Evolutionary conservation across 2,888 invertebrate species (phyloP).

Genomic region (Himalopsyche anomala): DNA sequence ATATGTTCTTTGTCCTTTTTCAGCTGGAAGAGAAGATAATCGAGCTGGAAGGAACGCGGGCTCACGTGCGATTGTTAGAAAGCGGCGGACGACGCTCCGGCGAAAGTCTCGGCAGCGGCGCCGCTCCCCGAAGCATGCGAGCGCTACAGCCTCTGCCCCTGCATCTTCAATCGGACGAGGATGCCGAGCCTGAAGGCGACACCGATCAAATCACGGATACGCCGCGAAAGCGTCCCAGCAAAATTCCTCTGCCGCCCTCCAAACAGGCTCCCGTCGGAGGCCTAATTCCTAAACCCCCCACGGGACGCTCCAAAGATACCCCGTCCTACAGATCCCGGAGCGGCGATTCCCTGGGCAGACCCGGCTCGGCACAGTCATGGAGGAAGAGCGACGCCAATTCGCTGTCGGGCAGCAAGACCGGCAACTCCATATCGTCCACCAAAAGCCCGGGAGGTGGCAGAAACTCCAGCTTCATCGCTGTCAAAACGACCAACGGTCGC

Average conservation of each 20-base stretch:
- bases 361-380: slow-evolving; percentile 77
- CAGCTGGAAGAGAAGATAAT: slow-evolving; percentile 90
- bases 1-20: slow-evolving; percentile 64
- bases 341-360: slow-evolving; percentile 74
- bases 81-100: slow-evolving; percentile 70
- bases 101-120: slow-evolving; percentile 69
- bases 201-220: slow-evolving; percentile 67
- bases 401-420: slow-evolving; percentile 69
- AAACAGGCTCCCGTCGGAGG: slow-evolving; percentile 73
- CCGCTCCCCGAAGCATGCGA: slow-evolving; percentile 72
- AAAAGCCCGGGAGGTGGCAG: slow-evolving; percentile 65
- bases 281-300: slow-evolving; percentile 80
- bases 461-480: slow-evolving; percentile 70
- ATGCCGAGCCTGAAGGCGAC: slow-evolving; percentile 76
- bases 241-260: slow-evolving; percentile 82
- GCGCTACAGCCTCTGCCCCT: slow-evolving; percentile 74
- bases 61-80: slow-evolving; percentile 85
- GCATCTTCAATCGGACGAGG: slow-evolving; percentile 73
- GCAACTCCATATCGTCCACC: slow-evolving; percentile 70
- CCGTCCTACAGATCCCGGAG: slow-evolving; percentile 72
- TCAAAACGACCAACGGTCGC: slow-evolving; percentile 56
- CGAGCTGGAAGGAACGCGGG: slow-evolving; percentile 88
- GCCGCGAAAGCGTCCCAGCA: slow-evolving; percentile 79
- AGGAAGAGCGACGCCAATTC: slow-evolving; percentile 67
- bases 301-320: slow-evolving; percentile 63